Percentiles rank a stretch among this genome's conserved stretches.
Conservation (phyloP, 2,888 invertebrate species). For the Pseudococcus jackbeardsleyi region DNA sequence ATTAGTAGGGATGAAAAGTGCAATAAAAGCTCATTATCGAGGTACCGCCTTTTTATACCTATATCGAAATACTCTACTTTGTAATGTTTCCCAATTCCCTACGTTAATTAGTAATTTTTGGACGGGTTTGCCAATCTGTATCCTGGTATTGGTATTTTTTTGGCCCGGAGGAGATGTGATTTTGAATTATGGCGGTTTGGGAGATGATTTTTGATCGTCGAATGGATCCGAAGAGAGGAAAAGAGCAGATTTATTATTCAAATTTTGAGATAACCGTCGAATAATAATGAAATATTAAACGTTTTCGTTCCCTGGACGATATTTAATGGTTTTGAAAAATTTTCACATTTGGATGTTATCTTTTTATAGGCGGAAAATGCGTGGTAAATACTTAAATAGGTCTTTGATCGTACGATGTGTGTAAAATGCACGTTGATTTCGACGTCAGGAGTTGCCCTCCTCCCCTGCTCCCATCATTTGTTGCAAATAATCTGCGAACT, state of each 20-base stretch:
- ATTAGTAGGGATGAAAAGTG: conserved; percentile 17
- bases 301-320: neutral
- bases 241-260: neutral
- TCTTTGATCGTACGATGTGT: too few relatives aligned
- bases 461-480: neutral
- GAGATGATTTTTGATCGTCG: too few relatives aligned
- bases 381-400: too few relatives aligned
- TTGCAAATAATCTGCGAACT: neutral
- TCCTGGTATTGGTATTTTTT: neutral
- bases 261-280: neutral
- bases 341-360: neutral
- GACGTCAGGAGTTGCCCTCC: neutral
- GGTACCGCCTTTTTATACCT: neutral
- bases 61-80: neutral
- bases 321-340: neutral
- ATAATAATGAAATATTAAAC: neutral
- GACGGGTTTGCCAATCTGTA: neutral
- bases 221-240: neutral
- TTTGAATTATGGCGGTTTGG: too few relatives aligned
- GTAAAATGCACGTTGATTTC: neutral
- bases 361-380: neutral
- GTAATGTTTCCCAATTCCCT: neutral
- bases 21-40: conserved; percentile 18
- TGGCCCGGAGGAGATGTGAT: neutral
- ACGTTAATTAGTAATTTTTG: neutral